Base-by-base conservation (phyloP, 2,888 invertebrate species). In the Tricholauxania praeusta region DNA sequence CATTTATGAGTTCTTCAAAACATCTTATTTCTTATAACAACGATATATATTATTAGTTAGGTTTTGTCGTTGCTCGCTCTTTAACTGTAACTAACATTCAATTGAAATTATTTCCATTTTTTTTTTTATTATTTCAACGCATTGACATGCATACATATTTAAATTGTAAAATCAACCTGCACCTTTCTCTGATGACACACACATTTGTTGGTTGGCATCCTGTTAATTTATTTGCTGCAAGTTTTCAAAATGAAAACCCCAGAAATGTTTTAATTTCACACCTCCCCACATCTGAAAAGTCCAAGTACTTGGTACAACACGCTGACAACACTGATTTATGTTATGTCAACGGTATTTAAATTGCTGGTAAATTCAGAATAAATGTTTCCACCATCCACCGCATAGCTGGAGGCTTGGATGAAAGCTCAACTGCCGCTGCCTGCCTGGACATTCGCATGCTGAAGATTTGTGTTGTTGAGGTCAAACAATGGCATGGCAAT, bases 311-410 rank as follows among this genome's bases (percentile, higher is more conserved):
- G 72, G 73, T 67, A 68, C 72, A 75, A 76, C 75, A 76, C 78
- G 78, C 76, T 78, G 79, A 79, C 79, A 79, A 76, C 76, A 74
- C 76, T 77, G 78, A 78, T 79, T 79, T 78, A 78, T 78, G 75
- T 75, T 74, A 76, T 76, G 59, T 78, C 78, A 75, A 74, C 75
- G 77, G 77, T 75, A 79, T 79, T 79, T 78, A 78, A 78, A 78
- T 78, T 78, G 78, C 78, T 78, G 76, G 72, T 76, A 76, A 77
- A 76, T 78, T 77, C 78, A 75, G 75, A 78, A 79, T 79, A 76
- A 78, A 78, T 78, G 78, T 79, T 74, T 75, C 71, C 78, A 78
- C 77, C 59, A 60, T 39, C 39, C 39, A 39, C 10, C 28, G 28
- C 15, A 15, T 28, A 15, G 22, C 59, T 15, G 22, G 12, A 19